phyloP scores from a whole-genome alignment of 2,888 invertebrate species.

The Andrena minutula region DNA sequence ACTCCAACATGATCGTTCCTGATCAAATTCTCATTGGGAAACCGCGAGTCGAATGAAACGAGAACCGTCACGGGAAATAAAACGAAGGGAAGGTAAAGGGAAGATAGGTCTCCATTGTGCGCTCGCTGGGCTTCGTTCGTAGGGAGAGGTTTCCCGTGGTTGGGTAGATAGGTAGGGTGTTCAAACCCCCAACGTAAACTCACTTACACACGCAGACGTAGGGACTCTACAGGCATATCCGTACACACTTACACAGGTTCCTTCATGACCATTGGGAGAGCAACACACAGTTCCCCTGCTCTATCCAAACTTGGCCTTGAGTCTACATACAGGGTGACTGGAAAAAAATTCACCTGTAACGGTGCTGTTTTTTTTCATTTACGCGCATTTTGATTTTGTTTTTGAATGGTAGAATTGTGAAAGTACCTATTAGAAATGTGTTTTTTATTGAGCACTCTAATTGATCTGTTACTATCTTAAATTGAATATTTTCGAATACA shows the following conservation, averaged over 20 bases:
- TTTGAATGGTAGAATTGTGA: too few relatives aligned
- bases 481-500: too few relatives aligned
- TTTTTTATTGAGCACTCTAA: too few relatives aligned
- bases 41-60: neutral
- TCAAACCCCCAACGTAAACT: conserved; percentile 56
- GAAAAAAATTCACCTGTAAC: conserved; percentile 28
- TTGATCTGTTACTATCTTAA: too few relatives aligned
- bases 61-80: neutral
- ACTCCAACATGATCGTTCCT: neutral
- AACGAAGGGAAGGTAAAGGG: conserved; percentile 11
- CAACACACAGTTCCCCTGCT: conserved; percentile 50
- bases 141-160: conserved; percentile 47
- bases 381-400: too few relatives aligned
- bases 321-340: conserved; percentile 52
- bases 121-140: conserved; percentile 50
- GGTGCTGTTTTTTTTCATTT: too few relatives aligned
- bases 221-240: neutral
- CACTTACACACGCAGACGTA: conserved; percentile 26
- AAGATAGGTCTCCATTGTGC: conserved; percentile 30
- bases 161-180: conserved; percentile 41
- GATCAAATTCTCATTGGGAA: neutral
- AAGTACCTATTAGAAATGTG: too few relatives aligned
- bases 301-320: conserved; percentile 65
- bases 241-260: conserved; percentile 3
- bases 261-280: conserved; percentile 43